Evolutionary conservation across 2,797 vertebrate species (phyloP), one percentile per base, ranked within the genome.

Genomic region (Harpagifer antarcticus): DNA sequence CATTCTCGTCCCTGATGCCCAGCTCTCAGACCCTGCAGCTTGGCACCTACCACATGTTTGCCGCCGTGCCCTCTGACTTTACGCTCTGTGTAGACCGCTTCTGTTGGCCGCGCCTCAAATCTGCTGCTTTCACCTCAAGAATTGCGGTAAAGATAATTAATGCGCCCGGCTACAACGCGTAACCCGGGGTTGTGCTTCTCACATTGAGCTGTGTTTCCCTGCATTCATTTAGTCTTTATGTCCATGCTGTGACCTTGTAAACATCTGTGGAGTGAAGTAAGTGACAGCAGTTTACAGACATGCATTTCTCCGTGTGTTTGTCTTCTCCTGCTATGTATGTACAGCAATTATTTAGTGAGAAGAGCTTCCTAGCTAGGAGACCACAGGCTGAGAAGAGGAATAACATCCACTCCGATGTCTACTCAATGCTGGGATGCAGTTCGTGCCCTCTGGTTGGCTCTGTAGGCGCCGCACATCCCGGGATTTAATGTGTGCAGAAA

Each of bases 401-500:
- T 76, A 59, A 66, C 62, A 74, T 64, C 58, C 37, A 31, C 74
- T 47, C 57, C 43, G 72, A 79, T 72, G 57, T 69, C 71, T 68
- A 66, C 75, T 0, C 12, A 66, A 72, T 75, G 74, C 81, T 69
- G 79, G 74, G 73, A 76, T 52, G 81, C 82, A 73, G 72, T 56
- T 85, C 48, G n/a, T 80, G 56, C 67, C 85, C 83, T 70, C 77
- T 37, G 71, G 44, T 72, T 45, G 75, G 60, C 89, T 89, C 81
- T 82, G 86, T 85, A 86, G 85, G 81, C 53, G 19, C 84, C n/a
- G 80, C 86, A 86, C 85, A 88, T 85, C 77, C 62, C 59, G n/a
- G 8, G 81, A 88, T 82, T 90, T 88, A 91, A 93, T 91, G 85
- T 72, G 71, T 88, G 88, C 84, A 87, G 87, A 91, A 93, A 93